Evolutionary conservation across 2,113 vertebrate species (phyloP), one percentile per base, ranked within the genome.

Genomic region (Merops nubicus): DNA sequence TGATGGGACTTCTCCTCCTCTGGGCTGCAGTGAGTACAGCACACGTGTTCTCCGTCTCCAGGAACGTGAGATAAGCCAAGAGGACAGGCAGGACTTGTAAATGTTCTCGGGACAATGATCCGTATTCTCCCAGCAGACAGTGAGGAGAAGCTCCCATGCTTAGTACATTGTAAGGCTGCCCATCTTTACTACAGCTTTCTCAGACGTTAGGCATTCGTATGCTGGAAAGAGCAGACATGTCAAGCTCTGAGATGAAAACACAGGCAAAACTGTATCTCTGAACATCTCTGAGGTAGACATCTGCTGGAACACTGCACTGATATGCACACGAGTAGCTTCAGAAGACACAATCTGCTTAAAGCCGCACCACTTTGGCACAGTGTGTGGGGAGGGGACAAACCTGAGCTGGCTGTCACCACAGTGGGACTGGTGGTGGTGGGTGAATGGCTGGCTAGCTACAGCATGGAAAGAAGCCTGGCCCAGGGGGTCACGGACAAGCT

Each of bases 1-100:
- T 23, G 34, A 69, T 80, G 31, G 88, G 70, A 78, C 86, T 88
- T 91, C 50, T 91, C 74, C 76, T 87, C 54, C 63, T 89, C 88
- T 69, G 40, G 51, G 33, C 60, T 72, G 48, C 36, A 80, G 79
- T n/a, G 74, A 72, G 20, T 16, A n/a, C n/a, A n/a, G 59, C 42
- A 20, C 42, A 65, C 2, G 2, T 3, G 16, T 75, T 87, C 59
- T 77, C 72, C 15, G 19, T 76, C 82, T 85, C n/a, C 1, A 0
- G 56, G 90, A 79, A 40, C 0, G 3, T 1, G 29, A 76, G 54
- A 51, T 64, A 63, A 97, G 48, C 45, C 9, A 3, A 88, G 88
- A 63, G 40, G 57, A 75, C 69, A 91, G 53, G 72, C 11, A 22
- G 18, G 68, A 85, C 36, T 29, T 88, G 45, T 78, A 79, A 80